Evolutionary conservation across 1,140 invertebrate genomes (phyloP), one percentile per base, ranked within the genome.

Genomic region (Caerostris darwini): DNA sequence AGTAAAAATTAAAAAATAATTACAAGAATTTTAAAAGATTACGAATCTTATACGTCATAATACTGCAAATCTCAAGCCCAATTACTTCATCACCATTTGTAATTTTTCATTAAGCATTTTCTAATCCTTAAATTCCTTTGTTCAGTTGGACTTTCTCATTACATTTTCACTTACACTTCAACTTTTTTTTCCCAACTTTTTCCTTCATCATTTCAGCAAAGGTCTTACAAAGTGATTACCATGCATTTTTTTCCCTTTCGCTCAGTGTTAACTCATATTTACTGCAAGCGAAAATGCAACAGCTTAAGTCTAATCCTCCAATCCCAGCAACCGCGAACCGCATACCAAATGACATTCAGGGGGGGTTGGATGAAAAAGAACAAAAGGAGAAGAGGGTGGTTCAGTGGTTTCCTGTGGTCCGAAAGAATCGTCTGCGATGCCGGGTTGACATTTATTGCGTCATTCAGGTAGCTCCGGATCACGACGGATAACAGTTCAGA

Each of bases 391-490:
- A 7, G 54, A 82, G 50, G 54, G n/a, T 58, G n/a, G 54, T n/a
- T 85, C 83, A 85, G 57, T 59, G 17, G 57, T 54, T 82, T 82
- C 57, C 59, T 53, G 19, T 82, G 54, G 5, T 12, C 59, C 53
- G n/a, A 91, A 92, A 83, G 71, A 67, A 92, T 85, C 58, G 59
- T 53, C 19, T 57, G 50, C 64, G 64, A 14, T 58, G 17, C 89
- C 14, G 61, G 59, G 57, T 53, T 92, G 90, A 92, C 90, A 59
- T 83, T 92, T 92, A 92, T 92, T 92, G 64, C 90, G 90, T 85
- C 90, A 92, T 92, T 85, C 59, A 77, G 90, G 81, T 64, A 34
- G 90, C 58, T 17, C 34, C 34, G 71, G 81, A 67, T 56, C 81
- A 92, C 54, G 81, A 83, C 67, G 82, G 56, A 92, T 92, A 91